Evolutionary conservation across 2,113 vertebrate species (phyloP), one percentile per base, ranked within the genome.

Genomic region (Pantherophis guttatus): DNA sequence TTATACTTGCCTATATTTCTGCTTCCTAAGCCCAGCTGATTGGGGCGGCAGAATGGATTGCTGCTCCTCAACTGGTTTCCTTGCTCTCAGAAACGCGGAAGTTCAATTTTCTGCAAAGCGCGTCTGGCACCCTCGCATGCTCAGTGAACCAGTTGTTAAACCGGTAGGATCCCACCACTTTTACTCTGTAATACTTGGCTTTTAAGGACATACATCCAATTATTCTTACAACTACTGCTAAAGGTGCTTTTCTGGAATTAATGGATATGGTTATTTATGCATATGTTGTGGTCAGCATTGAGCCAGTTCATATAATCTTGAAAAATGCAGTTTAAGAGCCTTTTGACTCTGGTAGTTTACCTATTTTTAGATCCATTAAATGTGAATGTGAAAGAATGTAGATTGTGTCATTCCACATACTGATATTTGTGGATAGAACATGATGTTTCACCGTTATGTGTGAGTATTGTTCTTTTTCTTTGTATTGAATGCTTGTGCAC

Each of bases 201-300:
- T 95, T 91, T 93, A 86, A 90, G 48, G 48, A 89, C 75, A 62
- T 50, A 87, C 8, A 57, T 26, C 48, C 87, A 57, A 62, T 55
- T 86, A 39, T 59, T 92, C 33, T 93, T 89, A 70, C 26, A 58
- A 33, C 75, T 62, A 53, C 23, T 39, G 23, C 53, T 48, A 93
- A 90, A 5, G 26, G 55, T 86, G 91, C 88, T 93, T 29, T 93
- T 90, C 70, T 93, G 81, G 57, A 93, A 93, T 87, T 93, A 90
- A 93, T 95, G 90, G 90, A 91, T 96, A 93, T 95, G 52, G 7
- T 94, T 95, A 89, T 92, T 55, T 93, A 89, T 94, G 90, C 93
- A 89, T 92, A 91, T 85, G 26, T 53, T 24, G 24, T 91, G 94
- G 95, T 81, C 90, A 54, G 19, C 93, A 81, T 94, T 95, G 94